Evolutionary conservation across 1,140 invertebrate genomes (phyloP), one percentile per base, ranked within the genome.

Genomic region (Drosophila kepulauana): DNA sequence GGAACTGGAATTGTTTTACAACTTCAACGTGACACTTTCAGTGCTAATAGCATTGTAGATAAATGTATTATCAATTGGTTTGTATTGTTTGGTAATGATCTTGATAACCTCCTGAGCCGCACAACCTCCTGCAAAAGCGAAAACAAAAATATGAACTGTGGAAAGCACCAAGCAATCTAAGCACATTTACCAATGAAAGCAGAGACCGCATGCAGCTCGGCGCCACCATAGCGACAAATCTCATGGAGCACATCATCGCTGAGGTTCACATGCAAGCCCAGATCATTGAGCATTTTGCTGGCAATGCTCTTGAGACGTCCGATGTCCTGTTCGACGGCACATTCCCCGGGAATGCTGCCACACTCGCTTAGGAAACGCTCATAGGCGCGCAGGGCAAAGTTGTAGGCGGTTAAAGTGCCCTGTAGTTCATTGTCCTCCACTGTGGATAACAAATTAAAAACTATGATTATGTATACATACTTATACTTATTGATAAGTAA

Each of bases 51-150:
- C 98, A 94, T 99, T 98, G 93, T 99, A 99, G 78, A 99, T 96
- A 93, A 98, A 97, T 1, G 97, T 98, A 93, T 99, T 99, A 93
- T 99, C 96, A 43, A 99, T 94, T 8, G 99, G 98, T 89, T 98
- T 97, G 93, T 99, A 99, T 93, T 99, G 99, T 82, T 95, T 95
- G 1, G 99, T 99, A 49, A 99, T 95, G n/a, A 99, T 94, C 94
- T 99, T 99, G 64, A 99, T 99, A 2, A 96, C 95, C 94, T 99
- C 99, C 84, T 99, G 99, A 10, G 98, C 98, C 43, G 96, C 96
- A 91, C 97, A 96, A 1, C 98, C 99, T 78, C 97, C 96, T 94
- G 75, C 10, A 92, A 25, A 25, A 92, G 4, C 16, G 20, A 61
- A 38, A 30, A 13, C 1, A 43, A 43, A 13, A n/a, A 25, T 25